Conservation (phyloP, 2,113 vertebrate species). For the Pachycephala philippinensis region DNA sequence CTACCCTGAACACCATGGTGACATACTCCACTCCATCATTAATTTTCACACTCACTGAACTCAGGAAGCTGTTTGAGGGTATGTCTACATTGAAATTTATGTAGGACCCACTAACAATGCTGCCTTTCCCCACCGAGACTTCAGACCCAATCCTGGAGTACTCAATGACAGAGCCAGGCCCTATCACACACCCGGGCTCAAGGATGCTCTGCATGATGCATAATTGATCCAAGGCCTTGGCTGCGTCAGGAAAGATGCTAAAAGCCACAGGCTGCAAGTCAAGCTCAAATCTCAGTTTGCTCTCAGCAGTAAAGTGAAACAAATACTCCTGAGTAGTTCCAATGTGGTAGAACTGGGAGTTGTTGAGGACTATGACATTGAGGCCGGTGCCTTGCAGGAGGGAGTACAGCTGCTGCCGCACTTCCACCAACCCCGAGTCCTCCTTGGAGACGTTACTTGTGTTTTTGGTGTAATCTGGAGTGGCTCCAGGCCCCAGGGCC, state of each 20-base stretch:
- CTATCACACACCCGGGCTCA: conserved; percentile 66
- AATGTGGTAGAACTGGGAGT: conserved; percentile 93
- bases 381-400: conserved; percentile 80
- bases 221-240: not conserved
- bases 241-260: conserved; percentile 54
- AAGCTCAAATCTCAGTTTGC: conserved; percentile 77
- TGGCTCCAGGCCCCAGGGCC: conserved; percentile 83
- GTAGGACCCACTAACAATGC: conserved; percentile 81
- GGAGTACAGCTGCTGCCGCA: conserved; percentile 81
- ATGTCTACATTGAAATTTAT: conserved; percentile 64
- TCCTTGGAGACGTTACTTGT: conserved; percentile 68
- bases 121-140: conserved; percentile 73
- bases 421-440: conserved; percentile 62
- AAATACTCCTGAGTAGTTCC: conserved; percentile 89
- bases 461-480: conserved; percentile 74
- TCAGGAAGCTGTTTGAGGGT: conserved; percentile 79
- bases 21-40: conserved; percentile 62
- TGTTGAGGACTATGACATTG: conserved; percentile 86
- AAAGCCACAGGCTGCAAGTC: conserved; percentile 76
- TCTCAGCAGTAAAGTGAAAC: conserved; percentile 80
- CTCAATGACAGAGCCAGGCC: conserved; percentile 81
- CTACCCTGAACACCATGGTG: conserved; percentile 79
- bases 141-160: conserved; percentile 79
- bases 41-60: conserved; percentile 77
- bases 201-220: conserved; percentile 85